phyloP scores from a whole-genome alignment of 1,140 invertebrate genomes.

The Trinorchestia longiramus region DNA sequence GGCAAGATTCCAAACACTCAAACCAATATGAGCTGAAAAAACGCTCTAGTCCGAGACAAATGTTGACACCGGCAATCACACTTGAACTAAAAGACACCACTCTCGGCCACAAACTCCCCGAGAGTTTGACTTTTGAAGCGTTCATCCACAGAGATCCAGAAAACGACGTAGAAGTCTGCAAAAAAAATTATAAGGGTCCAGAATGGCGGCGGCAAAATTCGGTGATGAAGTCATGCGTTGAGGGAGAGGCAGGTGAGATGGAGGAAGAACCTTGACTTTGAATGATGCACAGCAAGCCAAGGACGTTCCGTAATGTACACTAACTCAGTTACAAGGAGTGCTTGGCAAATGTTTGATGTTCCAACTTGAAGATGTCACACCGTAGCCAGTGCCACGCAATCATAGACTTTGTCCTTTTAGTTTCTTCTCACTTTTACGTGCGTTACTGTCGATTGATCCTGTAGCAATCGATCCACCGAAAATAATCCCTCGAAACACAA shows the following conservation, averaged over 20 bases:
- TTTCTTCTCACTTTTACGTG: background rate
- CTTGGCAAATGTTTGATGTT: background rate
- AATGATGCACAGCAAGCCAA: background rate
- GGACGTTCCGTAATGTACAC: background rate
- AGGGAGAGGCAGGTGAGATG: background rate
- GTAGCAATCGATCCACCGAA: background rate
- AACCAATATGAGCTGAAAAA: background rate
- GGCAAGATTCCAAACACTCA: no score
- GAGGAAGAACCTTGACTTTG: background rate
- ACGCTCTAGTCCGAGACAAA: background rate
- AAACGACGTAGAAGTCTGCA: background rate
- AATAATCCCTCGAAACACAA: background rate
- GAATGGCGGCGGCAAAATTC: background rate
- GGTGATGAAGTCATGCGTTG: background rate
- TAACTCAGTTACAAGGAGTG: background rate
- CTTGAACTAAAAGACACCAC: background rate
- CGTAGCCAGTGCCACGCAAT: background rate
- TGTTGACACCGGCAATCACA: background rate
- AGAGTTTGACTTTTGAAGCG: background rate
- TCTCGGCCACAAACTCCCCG: background rate
- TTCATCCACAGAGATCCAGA: background rate
- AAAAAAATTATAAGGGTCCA: background rate
- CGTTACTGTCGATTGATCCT: background rate
- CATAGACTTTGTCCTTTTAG: background rate
- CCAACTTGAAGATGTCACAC: background rate